A percentile compares a stretch with the other conserved stretches of the same genome.
phyloP scores from a whole-genome alignment of 2,888 invertebrate genomes.

The Caenorhabditis becei region DNA sequence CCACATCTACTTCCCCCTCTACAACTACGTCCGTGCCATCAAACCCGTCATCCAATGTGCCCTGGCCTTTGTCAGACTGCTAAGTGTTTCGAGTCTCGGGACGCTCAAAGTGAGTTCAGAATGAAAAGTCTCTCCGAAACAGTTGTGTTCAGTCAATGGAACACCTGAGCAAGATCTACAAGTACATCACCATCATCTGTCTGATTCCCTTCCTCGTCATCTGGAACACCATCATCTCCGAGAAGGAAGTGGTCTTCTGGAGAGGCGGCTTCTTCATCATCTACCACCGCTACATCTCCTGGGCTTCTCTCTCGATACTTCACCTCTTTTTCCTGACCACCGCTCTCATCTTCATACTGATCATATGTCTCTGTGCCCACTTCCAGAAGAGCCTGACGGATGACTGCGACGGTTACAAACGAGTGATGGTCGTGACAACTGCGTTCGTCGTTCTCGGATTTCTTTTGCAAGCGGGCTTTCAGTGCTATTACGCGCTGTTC shows the following conservation, averaged over 20 bases:
- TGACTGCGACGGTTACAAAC: not conserved
- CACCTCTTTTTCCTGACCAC: constrained; percentile 1
- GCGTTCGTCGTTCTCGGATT: not conserved
- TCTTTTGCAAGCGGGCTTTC: constrained; percentile 25
- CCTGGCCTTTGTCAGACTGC: not conserved
- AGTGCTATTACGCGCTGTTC: constrained; percentile 37
- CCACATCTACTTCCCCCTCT: constrained; percentile 30
- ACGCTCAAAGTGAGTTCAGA: not conserved
- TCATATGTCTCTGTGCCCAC: not conserved
- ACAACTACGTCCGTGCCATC: constrained; percentile 36
- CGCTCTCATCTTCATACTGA: not conserved
- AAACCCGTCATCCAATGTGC: constrained; percentile 21
- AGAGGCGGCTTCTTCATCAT: constrained; percentile 38
- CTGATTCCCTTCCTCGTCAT: constrained; percentile 15
- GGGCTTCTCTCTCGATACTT: constrained; percentile 13
- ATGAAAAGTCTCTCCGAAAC: too few relatives aligned
- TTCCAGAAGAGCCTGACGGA: not conserved
- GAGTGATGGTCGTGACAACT: not conserved
- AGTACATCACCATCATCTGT: not conserved
- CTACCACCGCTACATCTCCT: constrained; percentile 19
- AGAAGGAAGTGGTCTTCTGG: constrained; percentile 36
- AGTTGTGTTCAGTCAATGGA: too few relatives aligned
- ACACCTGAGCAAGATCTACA: too few relatives aligned
- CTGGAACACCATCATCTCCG: constrained; percentile 35
- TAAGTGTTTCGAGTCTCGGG: not conserved